Percentiles rank a stretch among this genome's conserved stretches.
These are phyloP conservation scores for Eulithis prunata DNA, from an alignment of 2,888 invertebrate species.

Conservation along the genomic window DNA sequence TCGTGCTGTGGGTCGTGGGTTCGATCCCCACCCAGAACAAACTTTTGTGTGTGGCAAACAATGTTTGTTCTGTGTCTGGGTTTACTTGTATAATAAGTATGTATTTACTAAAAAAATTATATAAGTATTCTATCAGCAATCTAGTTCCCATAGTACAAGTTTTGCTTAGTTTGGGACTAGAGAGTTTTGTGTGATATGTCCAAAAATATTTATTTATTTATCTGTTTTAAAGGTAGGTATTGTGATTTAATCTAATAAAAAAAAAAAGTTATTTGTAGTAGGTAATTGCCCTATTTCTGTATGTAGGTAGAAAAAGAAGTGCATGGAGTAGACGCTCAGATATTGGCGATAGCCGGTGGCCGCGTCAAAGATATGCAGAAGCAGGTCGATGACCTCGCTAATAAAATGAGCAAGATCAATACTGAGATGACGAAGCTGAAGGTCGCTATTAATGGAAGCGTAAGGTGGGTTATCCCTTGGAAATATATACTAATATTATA, in stretches of 20 bases:
- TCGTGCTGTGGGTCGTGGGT: too few relatives aligned
- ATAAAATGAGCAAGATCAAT: conserved; percentile 89
- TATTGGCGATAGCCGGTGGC: conserved; percentile 87
- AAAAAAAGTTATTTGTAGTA: too few relatives aligned
- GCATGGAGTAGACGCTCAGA: conserved; percentile 86
- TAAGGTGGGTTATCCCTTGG: conserved; percentile 53
- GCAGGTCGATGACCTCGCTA: conserved; percentile 87
- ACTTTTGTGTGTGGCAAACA: too few relatives aligned
- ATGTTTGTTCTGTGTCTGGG: neutral
- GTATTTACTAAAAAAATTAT: neutral
- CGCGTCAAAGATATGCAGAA: conserved; percentile 89
- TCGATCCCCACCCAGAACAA: too few relatives aligned
- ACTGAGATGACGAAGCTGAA: conserved; percentile 87
- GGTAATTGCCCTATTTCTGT: too few relatives aligned
- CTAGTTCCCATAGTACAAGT: too few relatives aligned
- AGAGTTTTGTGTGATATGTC: too few relatives aligned
- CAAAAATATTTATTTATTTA: too few relatives aligned
- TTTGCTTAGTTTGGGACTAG: too few relatives aligned
- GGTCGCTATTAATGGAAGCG: conserved; percentile 87
- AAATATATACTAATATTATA: conserved; percentile 19
- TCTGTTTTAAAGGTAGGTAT: too few relatives aligned
- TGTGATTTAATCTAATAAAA: too few relatives aligned
- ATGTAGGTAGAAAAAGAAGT: conserved; percentile 85
- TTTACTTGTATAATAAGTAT: neutral
- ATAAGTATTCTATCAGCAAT: too few relatives aligned